Evolutionary conservation across 2,888 invertebrate species (phyloP).

Genomic region (Lapara coniferarum): DNA sequence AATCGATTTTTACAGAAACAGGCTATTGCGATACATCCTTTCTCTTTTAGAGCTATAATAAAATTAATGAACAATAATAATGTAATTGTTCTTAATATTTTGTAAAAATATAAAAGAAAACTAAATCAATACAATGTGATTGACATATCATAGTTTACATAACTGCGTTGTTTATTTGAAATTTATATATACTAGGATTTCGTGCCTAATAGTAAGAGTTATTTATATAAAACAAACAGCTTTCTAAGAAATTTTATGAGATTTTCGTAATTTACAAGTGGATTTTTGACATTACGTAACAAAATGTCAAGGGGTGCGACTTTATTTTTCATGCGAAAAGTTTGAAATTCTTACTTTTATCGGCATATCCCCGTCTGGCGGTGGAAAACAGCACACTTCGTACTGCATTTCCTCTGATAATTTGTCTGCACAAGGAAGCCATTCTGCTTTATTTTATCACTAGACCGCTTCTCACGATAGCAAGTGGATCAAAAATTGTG

Average conservation of each 20-base stretch:
- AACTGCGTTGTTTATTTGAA: background rate
- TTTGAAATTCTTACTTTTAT: constrained; percentile 85
- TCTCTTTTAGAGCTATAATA: too few relatives aligned
- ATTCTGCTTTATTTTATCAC: constrained; percentile 80
- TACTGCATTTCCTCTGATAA: constrained; percentile 85
- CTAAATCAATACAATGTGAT: constrained; percentile 27
- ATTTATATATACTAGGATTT: background rate
- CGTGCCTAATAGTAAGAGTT: background rate
- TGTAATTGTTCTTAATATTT: background rate
- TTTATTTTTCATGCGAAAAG: constrained; percentile 40
- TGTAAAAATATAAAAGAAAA: background rate
- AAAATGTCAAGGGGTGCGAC: constrained; percentile 64
- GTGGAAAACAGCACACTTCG: constrained; percentile 85
- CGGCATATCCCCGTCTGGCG: constrained; percentile 84
- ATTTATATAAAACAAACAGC: background rate
- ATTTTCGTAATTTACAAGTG: constrained; percentile 36
- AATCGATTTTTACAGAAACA: background rate
- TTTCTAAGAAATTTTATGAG: background rate
- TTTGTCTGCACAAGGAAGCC: constrained; percentile 90
- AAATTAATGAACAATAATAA: background rate
- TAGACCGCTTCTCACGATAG: constrained; percentile 78
- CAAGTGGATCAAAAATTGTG: constrained; percentile 53
- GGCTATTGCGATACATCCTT: background rate
- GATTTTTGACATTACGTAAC: constrained; percentile 81
- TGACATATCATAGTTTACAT: constrained; percentile 4